Conservation (phyloP, 37 sponge, comb jelly and placozoan species). For the Axinella damicornis region DNA sequence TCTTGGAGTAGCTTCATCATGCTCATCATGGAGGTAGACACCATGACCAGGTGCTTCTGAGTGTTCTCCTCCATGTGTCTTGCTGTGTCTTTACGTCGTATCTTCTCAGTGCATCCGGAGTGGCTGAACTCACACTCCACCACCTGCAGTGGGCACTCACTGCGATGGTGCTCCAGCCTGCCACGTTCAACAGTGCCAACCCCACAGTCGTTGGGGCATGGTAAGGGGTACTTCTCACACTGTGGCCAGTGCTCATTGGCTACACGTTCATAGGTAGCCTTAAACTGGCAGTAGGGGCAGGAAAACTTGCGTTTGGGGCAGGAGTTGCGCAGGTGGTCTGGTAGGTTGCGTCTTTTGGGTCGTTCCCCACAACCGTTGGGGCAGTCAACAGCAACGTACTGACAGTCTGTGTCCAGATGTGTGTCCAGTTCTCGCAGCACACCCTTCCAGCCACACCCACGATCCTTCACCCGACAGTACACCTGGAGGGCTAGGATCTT, state of each 20-base stretch:
- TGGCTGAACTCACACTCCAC: slow-evolving; percentile 19
- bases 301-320: not conserved
- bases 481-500: not conserved
- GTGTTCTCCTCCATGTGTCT: slow-evolving; percentile 9
- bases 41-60: not conserved
- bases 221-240: not conserved
- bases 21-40: too few species aligned
- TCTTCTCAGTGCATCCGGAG: slow-evolving; percentile 9
- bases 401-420: slow-evolving; percentile 20
- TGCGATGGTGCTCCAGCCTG: slow-evolving; percentile 3
- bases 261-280: slow-evolving; percentile 1
- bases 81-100: not conserved
- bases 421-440: not conserved
- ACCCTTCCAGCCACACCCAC: slow-evolving; percentile 42
- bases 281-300: slow-evolving; percentile 20
- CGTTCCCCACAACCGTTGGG: slow-evolving; percentile 3
- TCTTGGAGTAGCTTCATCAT: not conserved
- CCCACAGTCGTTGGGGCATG: slow-evolving; percentile 25
- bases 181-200: not conserved
- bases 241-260: not conserved
- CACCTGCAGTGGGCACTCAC: not conserved
- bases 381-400: slow-evolving; percentile 26
- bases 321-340: not conserved
- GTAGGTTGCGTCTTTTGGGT: not conserved
- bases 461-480: slow-evolving; percentile 12